Conservation (phyloP, 2,113 vertebrate genomes). For the Mohoua ochrocephala region DNA sequence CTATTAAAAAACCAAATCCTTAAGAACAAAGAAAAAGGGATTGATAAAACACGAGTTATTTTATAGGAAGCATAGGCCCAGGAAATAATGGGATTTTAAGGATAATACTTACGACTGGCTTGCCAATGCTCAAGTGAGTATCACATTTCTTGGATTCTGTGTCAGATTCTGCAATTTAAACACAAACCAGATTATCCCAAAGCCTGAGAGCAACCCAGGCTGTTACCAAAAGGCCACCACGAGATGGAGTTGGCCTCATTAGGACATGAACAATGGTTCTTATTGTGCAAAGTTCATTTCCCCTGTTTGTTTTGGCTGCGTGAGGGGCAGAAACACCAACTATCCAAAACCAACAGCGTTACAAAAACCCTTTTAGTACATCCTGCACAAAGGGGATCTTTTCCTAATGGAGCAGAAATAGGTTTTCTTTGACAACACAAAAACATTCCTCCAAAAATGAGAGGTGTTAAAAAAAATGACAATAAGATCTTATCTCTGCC, state of each 20-base stretch:
- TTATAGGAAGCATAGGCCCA: not conserved
- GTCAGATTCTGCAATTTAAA: slow-evolving; percentile 70
- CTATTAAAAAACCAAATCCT: not conserved
- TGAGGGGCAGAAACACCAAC: slow-evolving; percentile 16
- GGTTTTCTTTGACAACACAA: not conserved
- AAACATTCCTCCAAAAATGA: not conserved
- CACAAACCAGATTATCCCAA: slow-evolving; percentile 26
- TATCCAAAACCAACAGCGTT: slow-evolving; percentile 41
- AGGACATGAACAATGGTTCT: slow-evolving; percentile 32
- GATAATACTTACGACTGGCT: slow-evolving; percentile 74
- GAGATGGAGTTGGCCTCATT: slow-evolving; percentile 31
- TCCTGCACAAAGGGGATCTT: slow-evolving; percentile 47
- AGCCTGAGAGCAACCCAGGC: not conserved
- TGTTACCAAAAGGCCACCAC: slow-evolving; percentile 22
- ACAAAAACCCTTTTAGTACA: slow-evolving; percentile 36
- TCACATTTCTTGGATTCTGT: slow-evolving; percentile 69
- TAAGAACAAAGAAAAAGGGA: not conserved
- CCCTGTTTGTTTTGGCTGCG: slow-evolving; percentile 50
- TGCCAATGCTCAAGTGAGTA: slow-evolving; percentile 66
- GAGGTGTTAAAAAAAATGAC: slow-evolving; percentile 1
- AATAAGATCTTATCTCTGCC: not conserved
- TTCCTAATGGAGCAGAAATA: not conserved
- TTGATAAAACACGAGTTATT: not conserved
- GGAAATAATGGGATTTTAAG: not conserved
- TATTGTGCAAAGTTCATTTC: slow-evolving; percentile 52